Base-by-base conservation (phyloP, 2,888 invertebrate genomes). In the Acanthosepion pharaonis region DNA sequence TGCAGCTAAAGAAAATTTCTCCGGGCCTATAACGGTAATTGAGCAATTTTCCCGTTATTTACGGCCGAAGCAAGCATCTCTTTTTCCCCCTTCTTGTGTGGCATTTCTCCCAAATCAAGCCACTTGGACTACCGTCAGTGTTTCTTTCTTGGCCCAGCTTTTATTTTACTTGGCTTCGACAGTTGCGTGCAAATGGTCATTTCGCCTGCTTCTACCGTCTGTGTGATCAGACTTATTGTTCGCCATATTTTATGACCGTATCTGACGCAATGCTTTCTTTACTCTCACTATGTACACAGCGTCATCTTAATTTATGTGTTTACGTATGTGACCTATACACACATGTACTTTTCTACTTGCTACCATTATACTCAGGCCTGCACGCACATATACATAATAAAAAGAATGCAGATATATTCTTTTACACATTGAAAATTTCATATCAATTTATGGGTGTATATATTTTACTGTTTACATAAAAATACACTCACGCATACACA, bases 11-110 rank as follows among this genome's bases (percentile, higher is more conserved):
- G 78, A 78, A 78, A 78, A 78, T 78, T 78, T 78, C 78, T 78
- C 78, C 78, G n/a, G 78, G 78, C 78, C 78, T 78, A 78, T 78
- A 78, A 78, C 78, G n/a, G n/a, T 78, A 78, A 78, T 78, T 78
- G 78, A 33, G 78, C 78, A 78, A 78, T 78, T 78, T 78, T n/a
- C n/a, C 11, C n/a, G 78, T 78, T 78, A 78, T 78, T 78, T 78
- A 78, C 78, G n/a, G 78, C n/a, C 78, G n/a, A 78, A 33, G n/a
- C 78, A 33, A 78, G n/a, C 78, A n/a, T 78, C 78, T 78, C 78
- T 78, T 78, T 78, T 78, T 78, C n/a, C 33, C 78, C 23, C n/a
- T 78, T 23, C 8, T 78, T 78, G 78, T n/a, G 78, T 78, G 78
- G 78, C 78, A 78, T 78, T n/a, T 15, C 78, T 78, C 78, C 78